Evolutionary conservation across 2,113 vertebrate species (phyloP), one percentile per base, ranked within the genome.

Genomic region (Microtus ochrogaster): DNA sequence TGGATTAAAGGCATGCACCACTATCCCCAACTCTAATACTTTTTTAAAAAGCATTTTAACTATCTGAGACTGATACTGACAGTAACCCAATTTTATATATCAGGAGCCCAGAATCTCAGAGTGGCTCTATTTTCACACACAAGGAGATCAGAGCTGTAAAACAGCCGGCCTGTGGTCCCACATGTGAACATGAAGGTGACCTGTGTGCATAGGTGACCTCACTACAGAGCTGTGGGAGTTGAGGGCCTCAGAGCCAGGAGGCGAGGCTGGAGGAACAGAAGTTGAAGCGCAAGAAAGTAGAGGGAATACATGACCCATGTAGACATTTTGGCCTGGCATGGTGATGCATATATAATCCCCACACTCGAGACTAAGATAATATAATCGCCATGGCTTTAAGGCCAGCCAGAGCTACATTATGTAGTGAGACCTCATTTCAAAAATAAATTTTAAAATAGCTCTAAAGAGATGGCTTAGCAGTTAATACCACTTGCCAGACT

Each of bases 141-240:
- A 63, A 92, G 84, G 52, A 90, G 77, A 88, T 36, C 61, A 84
- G 82, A 91, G 82, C 89, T 72, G 28, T 76, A 86, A 89, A 68
- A 84, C 93, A 91, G 28, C 68, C 90, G 70, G 63, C n/a, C 30
- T 77, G 16, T 85, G 26, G n/a, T 89, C 66, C 47, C 91, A 85
- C 47, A 65, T 30, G 22, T 89, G 74, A 91, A 58, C 12, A 16
- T 81, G 81, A 33, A 85, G 41, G 90, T 82, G 78, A 70, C 36
- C 68, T 85, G 90, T 89, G 58, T 76, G 66, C 90, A 14, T 14
- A 63, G n/a, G 21, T 66, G 77, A 77, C 21, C n/a, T 91, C 6
- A 47, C 87, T 93, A 33, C 74, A 73, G 65, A 91, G 49, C 49
- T 55, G 26, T 79, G 74, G 83, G 41, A 47, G 77, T 65, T 91